Percentiles rank a stretch among this genome's conserved stretches.
phyloP scores from a whole-genome alignment of 2,113 vertebrate genomes.

The Sander lucioperca region DNA sequence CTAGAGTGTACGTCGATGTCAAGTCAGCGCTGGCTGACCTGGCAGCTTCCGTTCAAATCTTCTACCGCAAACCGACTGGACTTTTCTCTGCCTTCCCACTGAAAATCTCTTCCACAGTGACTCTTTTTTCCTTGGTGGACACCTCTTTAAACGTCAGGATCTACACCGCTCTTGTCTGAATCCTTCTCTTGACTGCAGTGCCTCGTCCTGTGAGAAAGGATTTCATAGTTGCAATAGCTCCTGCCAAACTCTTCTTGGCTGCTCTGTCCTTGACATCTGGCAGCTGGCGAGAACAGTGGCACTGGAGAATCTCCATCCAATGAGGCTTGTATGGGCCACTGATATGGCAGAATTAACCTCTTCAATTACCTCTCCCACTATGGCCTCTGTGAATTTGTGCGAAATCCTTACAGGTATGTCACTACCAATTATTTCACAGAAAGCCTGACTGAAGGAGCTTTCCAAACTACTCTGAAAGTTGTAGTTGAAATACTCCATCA shows the following conservation, averaged over 20 bases:
- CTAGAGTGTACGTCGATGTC: background rate
- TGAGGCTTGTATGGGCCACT: background rate
- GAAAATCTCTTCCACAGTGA: background rate
- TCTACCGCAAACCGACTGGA: background rate
- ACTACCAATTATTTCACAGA: too few species aligned
- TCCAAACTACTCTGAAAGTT: background rate
- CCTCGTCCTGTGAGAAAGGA: background rate
- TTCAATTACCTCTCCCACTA: background rate
- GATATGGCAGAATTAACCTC: background rate
- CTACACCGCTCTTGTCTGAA: background rate
- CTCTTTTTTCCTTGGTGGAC: background rate
- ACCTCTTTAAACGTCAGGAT: background rate
- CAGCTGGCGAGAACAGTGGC: background rate
- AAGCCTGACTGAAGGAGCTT: too few species aligned
- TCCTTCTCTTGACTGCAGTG: background rate
- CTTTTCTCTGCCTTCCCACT: background rate
- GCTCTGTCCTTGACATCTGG: background rate
- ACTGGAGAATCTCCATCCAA: background rate
- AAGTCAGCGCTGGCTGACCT: background rate
- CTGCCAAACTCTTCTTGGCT: background rate
- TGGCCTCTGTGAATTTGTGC: background rate
- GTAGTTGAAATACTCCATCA: background rate
- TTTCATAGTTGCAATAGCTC: background rate
- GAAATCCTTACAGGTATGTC: background rate
- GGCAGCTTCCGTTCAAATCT: background rate